Percentiles rank a stretch among this genome's conserved stretches.
phyloP scores from a whole-genome alignment of 2,888 invertebrate species.

The Metopia argyrocephala region DNA sequence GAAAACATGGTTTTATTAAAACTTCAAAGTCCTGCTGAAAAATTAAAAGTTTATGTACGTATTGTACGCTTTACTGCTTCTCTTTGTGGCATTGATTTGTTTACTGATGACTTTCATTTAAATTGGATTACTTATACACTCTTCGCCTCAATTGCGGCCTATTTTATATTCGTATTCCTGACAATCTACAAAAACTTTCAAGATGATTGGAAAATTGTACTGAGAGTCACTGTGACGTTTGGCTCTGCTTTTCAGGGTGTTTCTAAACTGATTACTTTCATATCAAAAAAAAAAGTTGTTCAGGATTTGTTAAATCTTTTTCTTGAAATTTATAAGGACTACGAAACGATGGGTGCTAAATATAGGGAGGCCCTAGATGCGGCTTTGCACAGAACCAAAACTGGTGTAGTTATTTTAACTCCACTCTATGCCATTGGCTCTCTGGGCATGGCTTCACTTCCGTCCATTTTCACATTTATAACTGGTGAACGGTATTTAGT shows the following conservation, averaged over 20 bases:
- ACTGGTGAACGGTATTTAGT: slow-evolving; percentile 57
- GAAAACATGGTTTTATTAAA: too few species aligned
- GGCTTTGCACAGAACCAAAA: slow-evolving; percentile 31
- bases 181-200: slow-evolving; percentile 59
- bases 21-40: slow-evolving; percentile 50
- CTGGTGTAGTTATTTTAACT: background rate
- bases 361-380: slow-evolving; percentile 45
- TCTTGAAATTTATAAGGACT: slow-evolving; percentile 58
- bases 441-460: slow-evolving; percentile 27
- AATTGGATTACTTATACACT: slow-evolving; percentile 50
- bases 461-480: slow-evolving; percentile 10
- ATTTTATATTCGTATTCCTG: slow-evolving; percentile 52
- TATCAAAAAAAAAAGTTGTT: slow-evolving; percentile 35
- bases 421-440: background rate
- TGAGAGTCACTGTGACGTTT: slow-evolving; percentile 65
- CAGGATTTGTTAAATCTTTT: slow-evolving; percentile 31
- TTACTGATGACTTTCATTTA: slow-evolving; percentile 61
- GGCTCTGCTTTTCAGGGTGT: slow-evolving; percentile 66
- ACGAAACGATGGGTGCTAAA: slow-evolving; percentile 55
- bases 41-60: slow-evolving; percentile 44
- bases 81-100: slow-evolving; percentile 64
- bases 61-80: slow-evolving; percentile 45
- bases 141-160: slow-evolving; percentile 36
- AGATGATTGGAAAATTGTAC: slow-evolving; percentile 62
- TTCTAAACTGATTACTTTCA: slow-evolving; percentile 60